phyloP scores from a whole-genome alignment of 1,140 invertebrate species.

The Macrobrachium nipponense region DNA sequence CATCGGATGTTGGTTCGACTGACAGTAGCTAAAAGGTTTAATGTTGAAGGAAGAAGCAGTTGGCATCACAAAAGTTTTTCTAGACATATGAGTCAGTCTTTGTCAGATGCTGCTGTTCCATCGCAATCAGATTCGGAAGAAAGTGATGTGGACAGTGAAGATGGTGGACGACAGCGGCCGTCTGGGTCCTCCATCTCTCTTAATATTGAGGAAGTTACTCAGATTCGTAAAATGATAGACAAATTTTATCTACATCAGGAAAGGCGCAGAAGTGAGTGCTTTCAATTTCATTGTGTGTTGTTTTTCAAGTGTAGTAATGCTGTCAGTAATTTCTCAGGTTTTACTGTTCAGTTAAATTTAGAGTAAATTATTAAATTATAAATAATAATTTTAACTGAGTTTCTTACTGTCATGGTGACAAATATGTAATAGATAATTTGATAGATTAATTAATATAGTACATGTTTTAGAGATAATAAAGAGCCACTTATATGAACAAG shows the following conservation, averaged over 20 bases:
- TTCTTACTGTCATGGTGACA: too few relatives aligned
- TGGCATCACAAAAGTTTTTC: conserved; percentile 8
- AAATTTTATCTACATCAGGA: conserved; percentile 40
- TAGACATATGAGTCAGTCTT: neutral
- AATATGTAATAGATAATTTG: too few relatives aligned
- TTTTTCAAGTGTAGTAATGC: too few relatives aligned
- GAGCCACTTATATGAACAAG: too few relatives aligned
- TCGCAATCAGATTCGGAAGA: conserved; percentile 32
- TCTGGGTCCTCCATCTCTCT: neutral
- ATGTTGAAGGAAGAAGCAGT: conserved; percentile 15
- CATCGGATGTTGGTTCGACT: conserved; percentile 38
- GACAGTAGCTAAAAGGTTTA: conserved; percentile 8
- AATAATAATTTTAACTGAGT: too few relatives aligned
- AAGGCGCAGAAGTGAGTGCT: conserved; percentile 42
- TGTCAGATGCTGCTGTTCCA: conserved; percentile 24
- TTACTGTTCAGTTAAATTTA: too few relatives aligned
- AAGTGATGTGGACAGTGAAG: conserved; percentile 44
- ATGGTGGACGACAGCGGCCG: neutral
- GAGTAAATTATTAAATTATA: too few relatives aligned
- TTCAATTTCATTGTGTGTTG: neutral
- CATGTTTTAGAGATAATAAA: too few relatives aligned
- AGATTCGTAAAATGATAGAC: conserved; percentile 39
- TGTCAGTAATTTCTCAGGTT: too few relatives aligned
- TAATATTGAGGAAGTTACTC: conserved; percentile 26
- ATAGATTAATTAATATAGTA: too few relatives aligned